A percentile compares a stretch with the other conserved stretches of the same genome.
Evolutionary conservation across 2,888 invertebrate genomes (phyloP).

Genomic region (Abrostola tripartita): DNA sequence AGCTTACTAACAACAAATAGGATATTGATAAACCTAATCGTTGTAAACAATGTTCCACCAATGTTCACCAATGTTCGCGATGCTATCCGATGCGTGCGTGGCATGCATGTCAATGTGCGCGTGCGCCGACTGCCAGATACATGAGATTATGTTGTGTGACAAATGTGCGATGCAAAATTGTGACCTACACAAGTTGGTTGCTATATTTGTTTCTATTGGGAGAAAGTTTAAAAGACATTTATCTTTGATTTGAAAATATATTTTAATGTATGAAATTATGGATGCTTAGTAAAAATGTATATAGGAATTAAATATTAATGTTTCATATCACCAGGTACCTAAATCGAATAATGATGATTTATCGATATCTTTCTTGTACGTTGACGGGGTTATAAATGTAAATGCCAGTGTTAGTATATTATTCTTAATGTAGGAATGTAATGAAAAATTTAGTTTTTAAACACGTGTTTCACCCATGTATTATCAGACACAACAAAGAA

Average conservation of each 20-base stretch:
- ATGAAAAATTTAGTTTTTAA: not conserved
- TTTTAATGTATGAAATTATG: too few species aligned
- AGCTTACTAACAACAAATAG: slow-evolving; percentile 22
- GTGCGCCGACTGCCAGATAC: slow-evolving; percentile 67
- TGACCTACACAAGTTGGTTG: slow-evolving; percentile 37
- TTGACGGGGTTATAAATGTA: too few species aligned
- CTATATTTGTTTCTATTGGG: slow-evolving; percentile 28
- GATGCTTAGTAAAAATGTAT: too few species aligned
- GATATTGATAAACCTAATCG: slow-evolving; percentile 48
- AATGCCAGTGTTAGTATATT: too few species aligned
- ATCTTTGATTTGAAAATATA: too few species aligned
- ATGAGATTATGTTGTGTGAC: slow-evolving; percentile 65
- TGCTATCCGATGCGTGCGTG: slow-evolving; percentile 67
- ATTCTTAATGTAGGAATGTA: not conserved
- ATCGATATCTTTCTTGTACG: too few species aligned
- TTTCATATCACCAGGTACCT: too few species aligned
- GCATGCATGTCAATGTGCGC: slow-evolving; percentile 72
- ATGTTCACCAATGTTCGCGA: slow-evolving; percentile 65
- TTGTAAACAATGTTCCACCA: slow-evolving; percentile 59
- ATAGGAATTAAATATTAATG: too few species aligned
- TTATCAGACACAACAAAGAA: slow-evolving; percentile 16
- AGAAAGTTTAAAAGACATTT: slow-evolving; percentile 18
- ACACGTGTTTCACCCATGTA: not conserved
- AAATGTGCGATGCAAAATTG: slow-evolving; percentile 63
- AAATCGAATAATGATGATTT: too few species aligned